phyloP scores from a whole-genome alignment of 1,140 invertebrate genomes.

The Pogonognathellus flavescens region DNA sequence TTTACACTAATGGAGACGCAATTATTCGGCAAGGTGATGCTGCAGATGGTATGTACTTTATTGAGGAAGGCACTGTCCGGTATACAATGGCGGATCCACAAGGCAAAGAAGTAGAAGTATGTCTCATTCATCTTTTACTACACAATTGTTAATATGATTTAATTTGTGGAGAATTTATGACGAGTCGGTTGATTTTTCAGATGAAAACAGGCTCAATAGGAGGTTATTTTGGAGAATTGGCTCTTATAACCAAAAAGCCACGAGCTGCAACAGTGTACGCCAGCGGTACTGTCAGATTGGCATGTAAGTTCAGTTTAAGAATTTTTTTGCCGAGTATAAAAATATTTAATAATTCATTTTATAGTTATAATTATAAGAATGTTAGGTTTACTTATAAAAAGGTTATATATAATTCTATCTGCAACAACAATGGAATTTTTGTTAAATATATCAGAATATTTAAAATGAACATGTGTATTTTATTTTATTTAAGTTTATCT shows the following conservation, averaged over 20 bases:
- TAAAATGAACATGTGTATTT: too few relatives aligned
- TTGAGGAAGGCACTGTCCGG: constrained; percentile 89
- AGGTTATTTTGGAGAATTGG: constrained; percentile 95
- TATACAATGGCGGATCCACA: constrained; percentile 85
- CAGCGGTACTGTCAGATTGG: constrained; percentile 84
- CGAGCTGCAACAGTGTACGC: constrained; percentile 94
- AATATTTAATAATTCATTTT: too few relatives aligned
- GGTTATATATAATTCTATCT: neutral
- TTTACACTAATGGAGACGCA: constrained; percentile 80
- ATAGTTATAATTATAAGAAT: too few relatives aligned
- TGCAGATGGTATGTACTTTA: constrained; percentile 84
- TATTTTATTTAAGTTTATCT: too few relatives aligned
- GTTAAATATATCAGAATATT: too few relatives aligned
- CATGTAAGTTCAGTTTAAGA: constrained; percentile 84
- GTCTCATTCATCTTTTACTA: neutral
- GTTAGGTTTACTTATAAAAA: too few relatives aligned
- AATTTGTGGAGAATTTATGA: constrained; percentile 44
- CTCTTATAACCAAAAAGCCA: constrained; percentile 95
- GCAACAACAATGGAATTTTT: constrained; percentile 41
- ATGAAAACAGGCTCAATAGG: constrained; percentile 79
- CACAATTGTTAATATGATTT: too few relatives aligned
- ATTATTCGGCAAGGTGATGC: constrained; percentile 94
- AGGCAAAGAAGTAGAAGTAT: constrained; percentile 84
- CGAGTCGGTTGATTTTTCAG: constrained; percentile 68
- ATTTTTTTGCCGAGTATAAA: too few relatives aligned